Percentiles rank a stretch among this genome's conserved stretches.
phyloP scores from a whole-genome alignment of 2,797 vertebrate genomes.

The Mus caroli region DNA sequence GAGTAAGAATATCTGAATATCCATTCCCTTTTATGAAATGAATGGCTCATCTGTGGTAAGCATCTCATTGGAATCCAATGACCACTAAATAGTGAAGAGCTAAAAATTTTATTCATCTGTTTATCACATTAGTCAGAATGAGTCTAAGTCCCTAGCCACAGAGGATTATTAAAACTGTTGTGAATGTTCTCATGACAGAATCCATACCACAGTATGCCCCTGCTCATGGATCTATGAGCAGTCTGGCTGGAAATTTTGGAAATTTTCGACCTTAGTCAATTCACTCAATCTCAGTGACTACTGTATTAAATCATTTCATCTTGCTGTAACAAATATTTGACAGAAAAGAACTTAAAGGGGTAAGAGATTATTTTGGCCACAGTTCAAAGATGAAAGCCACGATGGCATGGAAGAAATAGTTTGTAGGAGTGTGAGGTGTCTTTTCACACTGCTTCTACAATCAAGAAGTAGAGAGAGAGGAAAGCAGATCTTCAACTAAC shows the following conservation, averaged over 20 bases:
- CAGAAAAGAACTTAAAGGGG: neutral
- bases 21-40: slow-evolving; percentile 67
- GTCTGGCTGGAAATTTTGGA: neutral
- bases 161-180: neutral
- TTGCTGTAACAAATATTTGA: neutral
- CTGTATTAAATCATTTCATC: neutral
- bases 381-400: neutral
- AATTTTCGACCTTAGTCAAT: neutral
- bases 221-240: neutral
- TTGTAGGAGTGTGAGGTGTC: too few species aligned
- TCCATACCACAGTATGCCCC: neutral
- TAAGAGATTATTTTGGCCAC: neutral
- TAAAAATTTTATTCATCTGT: neutral
- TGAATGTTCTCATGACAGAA: neutral
- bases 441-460: neutral
- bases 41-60: slow-evolving; percentile 58
- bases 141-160: neutral
- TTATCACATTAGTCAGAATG: neutral
- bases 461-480: neutral
- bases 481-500: neutral
- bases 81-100: neutral
- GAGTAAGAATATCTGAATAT: slow-evolving; percentile 42
- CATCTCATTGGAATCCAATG: neutral
- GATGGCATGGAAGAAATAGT: neutral
- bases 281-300: neutral